Evolutionary conservation across 2,113 vertebrate genomes (phyloP), one percentile per base, ranked within the genome.

Genomic region (Eubucco bourcierii): DNA sequence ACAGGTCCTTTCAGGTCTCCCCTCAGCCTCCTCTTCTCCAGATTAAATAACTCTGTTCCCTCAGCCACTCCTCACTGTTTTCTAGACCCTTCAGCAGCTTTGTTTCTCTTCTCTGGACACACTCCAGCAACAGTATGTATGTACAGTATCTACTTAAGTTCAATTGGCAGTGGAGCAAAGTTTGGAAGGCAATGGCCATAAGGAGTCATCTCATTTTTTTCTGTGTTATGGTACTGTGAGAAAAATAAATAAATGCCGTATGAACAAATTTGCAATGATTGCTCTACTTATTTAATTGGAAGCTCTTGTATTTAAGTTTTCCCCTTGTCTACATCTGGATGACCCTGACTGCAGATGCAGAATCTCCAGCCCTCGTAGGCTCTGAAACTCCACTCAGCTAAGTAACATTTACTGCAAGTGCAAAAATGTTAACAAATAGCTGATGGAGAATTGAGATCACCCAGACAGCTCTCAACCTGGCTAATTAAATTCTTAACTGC

Each of bases 361-460:
- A 61, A 63, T 41, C 75, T 83, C 31, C 92, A 86, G 64, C 87
- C 60, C 59, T 77, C 58, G 39, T 85, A 73, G 55, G 53, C 58
- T 56, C 25, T 72, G 84, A 90, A 89, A 52, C 60, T 65, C 33
- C 88, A 61, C 53, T 88, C 46, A 71, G 59, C 86, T 93, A 90
- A 95, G 91, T 71, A 96, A 95, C n/a, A 94, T 87, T 97, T 93
- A 87, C 81, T 52, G 4, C 50, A 88, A 95, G 90, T 97, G 87
- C 95, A 96, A 97, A 95, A 97, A 97, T 94, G 78, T 92, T 96
- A 96, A 90, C 68, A 92, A 95, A 97, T 95, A 96, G 90, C 91
- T 97, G 96, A 90, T 94, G 78, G 86, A 56, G 94, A 94, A 97
- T 64, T 93, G 91, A 96, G 95, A 93, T 91, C 93, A 93, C 93